phyloP scores from a whole-genome alignment of 2,888 invertebrate genomes.

The Trichacis sp. region DNA sequence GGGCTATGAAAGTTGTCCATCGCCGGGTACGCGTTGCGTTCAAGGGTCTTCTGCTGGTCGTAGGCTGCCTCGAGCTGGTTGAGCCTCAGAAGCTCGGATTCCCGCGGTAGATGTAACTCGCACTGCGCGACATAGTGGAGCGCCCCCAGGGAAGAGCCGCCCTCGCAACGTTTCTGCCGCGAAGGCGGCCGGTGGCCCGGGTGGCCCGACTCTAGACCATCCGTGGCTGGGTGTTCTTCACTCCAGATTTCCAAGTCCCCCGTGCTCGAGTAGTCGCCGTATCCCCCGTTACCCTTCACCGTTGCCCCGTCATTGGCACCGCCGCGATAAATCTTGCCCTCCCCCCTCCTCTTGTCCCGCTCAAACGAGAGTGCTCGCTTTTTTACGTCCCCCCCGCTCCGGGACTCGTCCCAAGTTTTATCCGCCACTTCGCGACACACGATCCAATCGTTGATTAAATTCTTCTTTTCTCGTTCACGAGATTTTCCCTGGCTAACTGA shows the following conservation, averaged over 20 bases:
- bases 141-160: conserved; percentile 62
- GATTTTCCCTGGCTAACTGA: background rate
- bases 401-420: background rate
- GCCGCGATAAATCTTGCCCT: background rate
- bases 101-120: conserved; percentile 66
- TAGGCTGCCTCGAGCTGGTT: conserved; percentile 63
- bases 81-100: conserved; percentile 63
- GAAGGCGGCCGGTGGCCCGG: conserved; percentile 45
- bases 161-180: conserved; percentile 61
- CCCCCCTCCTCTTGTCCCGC: background rate
- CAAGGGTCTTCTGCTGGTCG: conserved; percentile 53
- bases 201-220: conserved; percentile 56
- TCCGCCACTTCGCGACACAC: background rate
- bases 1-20: conserved; percentile 67
- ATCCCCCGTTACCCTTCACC: conserved; percentile 67
- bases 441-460: conserved; percentile 1
- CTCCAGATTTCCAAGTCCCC: conserved; percentile 68
- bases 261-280: conserved; percentile 67
- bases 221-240: conserved; percentile 61
- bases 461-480: background rate
- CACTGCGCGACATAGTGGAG: conserved; percentile 63
- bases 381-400: no score
- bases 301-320: conserved; percentile 52
- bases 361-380: no score
- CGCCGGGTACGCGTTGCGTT: conserved; percentile 62